Evolutionary conservation across 2,113 vertebrate species (phyloP), one percentile per base, ranked within the genome.

Genomic region (Charadrius vociferus): DNA sequence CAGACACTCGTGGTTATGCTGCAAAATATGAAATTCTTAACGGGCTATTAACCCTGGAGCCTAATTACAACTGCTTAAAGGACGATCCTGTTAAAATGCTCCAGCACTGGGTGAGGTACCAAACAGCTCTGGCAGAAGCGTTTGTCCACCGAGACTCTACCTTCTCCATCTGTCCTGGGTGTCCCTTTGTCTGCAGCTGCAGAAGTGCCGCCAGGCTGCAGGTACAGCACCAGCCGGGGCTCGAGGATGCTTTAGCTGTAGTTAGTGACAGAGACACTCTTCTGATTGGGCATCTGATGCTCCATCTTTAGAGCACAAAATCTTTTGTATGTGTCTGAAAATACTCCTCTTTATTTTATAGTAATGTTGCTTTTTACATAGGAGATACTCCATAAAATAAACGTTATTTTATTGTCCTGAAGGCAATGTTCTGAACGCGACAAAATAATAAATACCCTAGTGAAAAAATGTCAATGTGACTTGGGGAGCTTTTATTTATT

Each of bases 401-500:
- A 49, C 55, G 78, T 90, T 71, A 49, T 79, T 93, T 87, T 92
- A 73, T 72, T 92, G 66, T 81, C 88, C 75, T 29, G 45, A 86
- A 95, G 96, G 90, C 47, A 6, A 53, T 83, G 87, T 65, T 97
- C 92, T 95, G 85, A 80, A 62, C 88, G 91, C 59, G 81, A 71
- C 95, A 93, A 88, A 86, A 83, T 65, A 86, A 88, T 83, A 65
- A 83, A 86, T 61, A 58, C 39, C 39, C 45, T 2, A 6, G 43
- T 61, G 43, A 26, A 86, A 91, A 75, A 59, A 41, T 10, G 29
- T 96, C 88, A 36, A 1, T 86, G 83, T 72, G 79, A 75, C 86
- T 96, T 68, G 86, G 86, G 17, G 65, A 88, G 86, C 96, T 95
- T 95, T 96, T 92, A 86, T 95, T 98, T 97, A 84, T 96, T 91